Evolutionary conservation across 2,113 vertebrate species (phyloP), one percentile per base, ranked within the genome.

Genomic region (Brachionichthys hirsutus): DNA sequence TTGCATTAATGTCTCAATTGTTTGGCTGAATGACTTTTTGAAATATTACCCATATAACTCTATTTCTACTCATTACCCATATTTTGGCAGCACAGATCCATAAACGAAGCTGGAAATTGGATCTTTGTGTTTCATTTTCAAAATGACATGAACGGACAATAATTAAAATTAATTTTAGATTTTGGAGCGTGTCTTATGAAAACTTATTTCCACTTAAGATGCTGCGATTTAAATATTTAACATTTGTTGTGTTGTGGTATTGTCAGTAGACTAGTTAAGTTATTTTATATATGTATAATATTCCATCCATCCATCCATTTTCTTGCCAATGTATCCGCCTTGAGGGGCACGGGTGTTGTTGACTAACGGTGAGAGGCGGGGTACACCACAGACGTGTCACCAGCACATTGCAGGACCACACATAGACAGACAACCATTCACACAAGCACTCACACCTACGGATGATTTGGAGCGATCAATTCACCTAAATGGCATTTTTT

Each of bases 51-150:
- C 18, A 34, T 47, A 59, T 40, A 61, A 63, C 61, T 73, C 47
- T 72, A 54, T 81, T 84, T 66, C 55, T 43, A 67, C 19, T 78
- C 70, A 69, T 65, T 62, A 65, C 49, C 56, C 66, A 66, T 57
- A n/a, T 67, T 69, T 78, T 56, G 36, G 54, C 53, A 52, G 44
- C 44, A 54, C 11, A 38, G 36, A 65, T 36, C 13, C 17, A 24
- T 14, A 52, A 19, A 38, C 44, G 22, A 24, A 62, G 43, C 20
- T 48, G 65, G 51, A 24, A 11, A 67, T 71, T 18, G 15, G 16
- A 64, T 54, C 2, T 19, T 9, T 7, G 12, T 45, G 22, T 61
- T 48, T 58, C 9, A 59, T 42, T 20, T 69, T 11, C 22, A 63
- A 42, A 51, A n/a, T 19, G 6, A 19, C 40, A 8, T 22, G 8